Evolutionary conservation across 2,888 invertebrate genomes (phyloP).

Genomic region (Ectropis crepuscularia): DNA sequence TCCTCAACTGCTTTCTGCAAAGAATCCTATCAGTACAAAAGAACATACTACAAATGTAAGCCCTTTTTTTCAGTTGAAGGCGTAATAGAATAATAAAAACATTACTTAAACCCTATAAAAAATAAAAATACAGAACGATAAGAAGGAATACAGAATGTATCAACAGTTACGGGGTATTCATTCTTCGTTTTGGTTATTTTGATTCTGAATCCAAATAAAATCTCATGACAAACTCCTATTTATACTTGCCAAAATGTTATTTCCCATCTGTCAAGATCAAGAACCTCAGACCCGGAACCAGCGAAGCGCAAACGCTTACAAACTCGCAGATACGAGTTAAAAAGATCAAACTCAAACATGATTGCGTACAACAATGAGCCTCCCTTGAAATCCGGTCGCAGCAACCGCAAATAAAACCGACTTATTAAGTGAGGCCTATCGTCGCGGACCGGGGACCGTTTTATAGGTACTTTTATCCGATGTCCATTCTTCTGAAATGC

Average conservation of each 20-base stretch:
- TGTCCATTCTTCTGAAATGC: conserved; percentile 84
- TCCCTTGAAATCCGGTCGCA: conserved; percentile 71
- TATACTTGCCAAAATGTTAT: conserved; percentile 46
- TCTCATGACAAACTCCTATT: conserved; percentile 36
- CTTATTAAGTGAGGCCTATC: conserved; percentile 77
- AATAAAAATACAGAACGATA: no score
- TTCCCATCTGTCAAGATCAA: conserved; percentile 51
- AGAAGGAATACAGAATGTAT: no score
- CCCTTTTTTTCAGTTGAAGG: no score
- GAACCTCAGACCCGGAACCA: conserved; percentile 46
- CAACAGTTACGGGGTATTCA: no score
- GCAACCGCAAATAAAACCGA: conserved; percentile 81
- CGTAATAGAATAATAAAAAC: no score
- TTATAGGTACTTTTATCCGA: conserved; percentile 79
- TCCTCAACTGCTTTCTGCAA: no score
- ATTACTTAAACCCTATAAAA: no score
- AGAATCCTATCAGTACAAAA: no score
- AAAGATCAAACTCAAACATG: conserved; percentile 80
- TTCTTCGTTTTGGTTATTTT: no score
- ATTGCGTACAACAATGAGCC: conserved; percentile 71
- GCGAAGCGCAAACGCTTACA: conserved; percentile 61
- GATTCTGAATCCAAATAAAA: conserved; percentile 16
- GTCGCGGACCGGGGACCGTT: conserved; percentile 65
- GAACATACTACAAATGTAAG: no score
- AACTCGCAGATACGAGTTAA: conserved; percentile 67